Percentiles rank a stretch among this genome's conserved stretches.
phyloP scores from a whole-genome alignment of 2,797 vertebrate species.

The Danio choprae region DNA sequence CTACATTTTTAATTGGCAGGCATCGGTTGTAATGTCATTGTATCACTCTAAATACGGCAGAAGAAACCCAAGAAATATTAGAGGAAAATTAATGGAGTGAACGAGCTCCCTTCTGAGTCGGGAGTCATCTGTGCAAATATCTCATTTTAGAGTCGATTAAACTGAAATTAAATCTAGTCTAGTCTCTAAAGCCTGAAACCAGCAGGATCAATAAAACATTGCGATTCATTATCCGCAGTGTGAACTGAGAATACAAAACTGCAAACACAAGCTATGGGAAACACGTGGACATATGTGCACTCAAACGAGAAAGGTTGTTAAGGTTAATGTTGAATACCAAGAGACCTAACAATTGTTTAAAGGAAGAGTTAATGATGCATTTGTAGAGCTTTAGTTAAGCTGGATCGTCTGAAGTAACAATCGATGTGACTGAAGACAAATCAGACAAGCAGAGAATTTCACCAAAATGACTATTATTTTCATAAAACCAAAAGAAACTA shows the following conservation, averaged over 20 bases:
- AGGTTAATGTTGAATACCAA: neutral
- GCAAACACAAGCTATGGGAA: neutral
- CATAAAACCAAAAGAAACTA: neutral
- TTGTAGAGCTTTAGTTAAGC: slow-evolving; percentile 12
- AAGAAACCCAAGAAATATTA: slow-evolving; percentile 24
- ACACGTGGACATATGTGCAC: neutral
- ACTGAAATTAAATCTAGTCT: slow-evolving; percentile 55
- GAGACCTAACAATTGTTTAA: neutral
- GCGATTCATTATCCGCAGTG: slow-evolving; percentile 41
- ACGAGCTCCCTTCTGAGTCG: slow-evolving; percentile 30
- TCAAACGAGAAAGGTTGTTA: slow-evolving; percentile 2
- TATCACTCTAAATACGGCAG: slow-evolving; percentile 3
- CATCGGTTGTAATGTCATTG: slow-evolving; percentile 2
- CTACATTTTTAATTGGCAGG: slow-evolving; percentile 21
- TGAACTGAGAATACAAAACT: slow-evolving; percentile 33
- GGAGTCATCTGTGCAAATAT: slow-evolving; percentile 47
- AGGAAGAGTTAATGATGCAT: slow-evolving; percentile 14
- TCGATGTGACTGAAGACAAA: neutral
- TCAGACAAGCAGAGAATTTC: neutral
- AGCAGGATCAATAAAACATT: slow-evolving; percentile 52
- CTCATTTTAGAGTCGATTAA: slow-evolving; percentile 60
- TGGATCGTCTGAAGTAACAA: neutral
- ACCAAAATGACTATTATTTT: neutral
- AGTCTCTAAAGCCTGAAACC: slow-evolving; percentile 43
- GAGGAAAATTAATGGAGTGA: slow-evolving; percentile 49